A percentile compares a stretch with the other conserved stretches of the same genome.
phyloP scores from a whole-genome alignment of 2,888 invertebrate species.

The Calliopum simillimum region DNA sequence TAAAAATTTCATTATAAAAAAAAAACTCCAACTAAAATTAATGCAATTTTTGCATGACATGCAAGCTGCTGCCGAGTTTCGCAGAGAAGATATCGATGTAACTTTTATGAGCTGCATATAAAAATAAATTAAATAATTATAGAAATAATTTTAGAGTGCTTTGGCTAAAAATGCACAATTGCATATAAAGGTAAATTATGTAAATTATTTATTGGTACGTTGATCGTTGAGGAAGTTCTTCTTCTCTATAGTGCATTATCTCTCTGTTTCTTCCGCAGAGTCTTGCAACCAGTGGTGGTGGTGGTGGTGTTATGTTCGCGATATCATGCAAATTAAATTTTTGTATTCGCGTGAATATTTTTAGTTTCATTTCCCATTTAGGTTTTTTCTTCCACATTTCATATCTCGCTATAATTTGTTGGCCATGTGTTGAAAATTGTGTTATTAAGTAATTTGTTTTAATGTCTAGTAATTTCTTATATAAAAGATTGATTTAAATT shows the following conservation, averaged over 20 bases:
- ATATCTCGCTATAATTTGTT: not conserved
- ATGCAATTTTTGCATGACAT: not conserved
- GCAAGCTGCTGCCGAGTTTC: not conserved
- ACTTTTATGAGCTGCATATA: slow-evolving; percentile 26
- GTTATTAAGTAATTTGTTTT: slow-evolving; percentile 37
- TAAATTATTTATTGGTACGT: slow-evolving; percentile 23
- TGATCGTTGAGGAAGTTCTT: not conserved
- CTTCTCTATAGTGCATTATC: not conserved
- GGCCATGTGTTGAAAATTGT: slow-evolving; percentile 2
- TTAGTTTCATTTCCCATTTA: not conserved
- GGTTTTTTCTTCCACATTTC: not conserved
- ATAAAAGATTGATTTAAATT: slow-evolving; percentile 36
- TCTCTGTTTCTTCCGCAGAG: not conserved
- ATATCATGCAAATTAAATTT: slow-evolving; percentile 13
- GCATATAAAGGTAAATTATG: slow-evolving; percentile 32
- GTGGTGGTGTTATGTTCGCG: not conserved
- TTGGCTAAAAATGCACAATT: slow-evolving; percentile 19
- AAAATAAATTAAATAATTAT: slow-evolving; percentile 39
- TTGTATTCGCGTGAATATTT: not conserved
- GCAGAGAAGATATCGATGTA: not conserved
- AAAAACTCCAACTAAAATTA: slow-evolving; percentile 1
- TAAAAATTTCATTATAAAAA: slow-evolving; percentile 14
- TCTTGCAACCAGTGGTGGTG: not conserved
- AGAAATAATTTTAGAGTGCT: slow-evolving; percentile 25
- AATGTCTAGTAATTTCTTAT: slow-evolving; percentile 27